Base-by-base conservation (phyloP, 2,113 vertebrate genomes). In the Hassar affinis region DNA sequence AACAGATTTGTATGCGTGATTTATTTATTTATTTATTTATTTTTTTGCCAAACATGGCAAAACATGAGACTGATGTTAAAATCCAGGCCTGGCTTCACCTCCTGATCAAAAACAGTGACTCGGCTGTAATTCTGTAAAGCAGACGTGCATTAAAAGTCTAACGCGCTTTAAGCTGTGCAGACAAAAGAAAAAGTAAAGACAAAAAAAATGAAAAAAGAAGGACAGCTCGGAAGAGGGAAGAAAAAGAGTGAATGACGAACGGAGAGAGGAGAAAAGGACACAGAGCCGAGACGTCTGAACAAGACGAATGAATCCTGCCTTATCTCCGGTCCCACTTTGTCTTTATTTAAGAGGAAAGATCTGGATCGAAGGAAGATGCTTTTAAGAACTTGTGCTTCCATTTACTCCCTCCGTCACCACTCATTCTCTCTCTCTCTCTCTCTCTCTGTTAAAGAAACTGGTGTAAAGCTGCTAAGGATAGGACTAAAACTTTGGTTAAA, bases 271-370 rank as follows among this genome's bases (percentile, higher is more conserved):
- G 45, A 80, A 68, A 38, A 35, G 61, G 18, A 79, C 49, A 80
- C 25, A 1, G 66, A 69, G 79, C 30, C 25, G 22, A 68, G 64
- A 81, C 15, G 49, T 38, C 49, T 68, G 49, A 52, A n/a, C 64
- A 69, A 69, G 62, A 81, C 7, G 64, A 56, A 81, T 71, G 79
- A 71, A 57, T 54, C 27, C 49, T 76, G 74, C 74, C 49, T 76
- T 76, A 76, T 76, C 64, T 81, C 79, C 49, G 51, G 11, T 42
- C 14, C 22, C 62, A 56, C 79, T 81, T 52, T 56, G 64, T 71
- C 64, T 80, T 80, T 66, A 80, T 80, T 80, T 69, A 69, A 45
- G 62, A 52, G 47, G 71, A 80, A 80, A 30, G 59, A 18, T 81
- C 79, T 30, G 64, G 62, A 81, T 81, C 51, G 79, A 81, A 81